phyloP scores from a whole-genome alignment of 2,888 invertebrate genomes.

The Hofmannophila pseudospretella region DNA sequence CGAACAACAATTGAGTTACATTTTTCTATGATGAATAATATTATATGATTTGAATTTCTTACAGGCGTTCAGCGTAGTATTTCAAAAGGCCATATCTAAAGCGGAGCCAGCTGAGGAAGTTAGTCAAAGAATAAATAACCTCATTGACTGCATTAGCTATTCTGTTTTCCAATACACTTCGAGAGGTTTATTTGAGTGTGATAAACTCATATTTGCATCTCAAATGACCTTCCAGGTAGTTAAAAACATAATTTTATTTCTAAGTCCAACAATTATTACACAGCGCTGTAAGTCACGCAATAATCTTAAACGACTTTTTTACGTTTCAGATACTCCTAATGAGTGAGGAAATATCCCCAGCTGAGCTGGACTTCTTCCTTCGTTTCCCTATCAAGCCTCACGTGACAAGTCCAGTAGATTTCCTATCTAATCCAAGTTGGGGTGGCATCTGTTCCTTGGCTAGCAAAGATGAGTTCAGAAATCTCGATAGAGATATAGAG shows the following conservation, averaged over 20 bases:
- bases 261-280: too few species aligned
- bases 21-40: not conserved
- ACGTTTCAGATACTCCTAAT: conserved; percentile 85
- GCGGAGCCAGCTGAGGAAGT: conserved; percentile 91
- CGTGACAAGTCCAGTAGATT: conserved; percentile 96
- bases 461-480: conserved; percentile 93
- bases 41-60: conserved; percentile 1
- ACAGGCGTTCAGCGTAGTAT: conserved; percentile 97
- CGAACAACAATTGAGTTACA: not conserved
- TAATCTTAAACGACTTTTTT: not conserved
- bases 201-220: conserved; percentile 96
- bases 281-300: too few species aligned
- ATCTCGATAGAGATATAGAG: conserved; percentile 96
- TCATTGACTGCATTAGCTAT: conserved; percentile 96
- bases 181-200: conserved; percentile 95
- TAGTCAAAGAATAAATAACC: conserved; percentile 86
- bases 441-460: conserved; percentile 95
- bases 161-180: conserved; percentile 97
- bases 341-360: conserved; percentile 90
- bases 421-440: conserved; percentile 94
- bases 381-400: conserved; percentile 95
- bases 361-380: conserved; percentile 94
- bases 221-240: conserved; percentile 96
- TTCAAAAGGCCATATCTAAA: conserved; percentile 95
- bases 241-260: not conserved